Conservation (phyloP, 1,140 invertebrate species). For the Nephotettix cincticeps region DNA sequence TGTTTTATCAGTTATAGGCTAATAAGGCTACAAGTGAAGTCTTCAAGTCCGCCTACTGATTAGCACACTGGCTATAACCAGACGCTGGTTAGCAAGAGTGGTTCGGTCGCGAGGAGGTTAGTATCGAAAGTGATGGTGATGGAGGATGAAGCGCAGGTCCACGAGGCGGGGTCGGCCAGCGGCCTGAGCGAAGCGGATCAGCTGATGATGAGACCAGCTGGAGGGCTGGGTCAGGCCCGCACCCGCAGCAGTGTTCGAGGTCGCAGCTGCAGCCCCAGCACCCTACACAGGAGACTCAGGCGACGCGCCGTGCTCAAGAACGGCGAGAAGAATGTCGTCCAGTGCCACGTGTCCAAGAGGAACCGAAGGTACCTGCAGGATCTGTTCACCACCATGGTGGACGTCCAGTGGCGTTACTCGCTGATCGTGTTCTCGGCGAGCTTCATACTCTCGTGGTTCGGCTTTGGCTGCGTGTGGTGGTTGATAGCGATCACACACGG, state of each 20-base stretch:
- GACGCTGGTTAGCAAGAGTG: too few relatives aligned
- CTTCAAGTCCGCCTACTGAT: too few relatives aligned
- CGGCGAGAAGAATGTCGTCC: conserved; percentile 91
- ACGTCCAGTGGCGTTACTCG: conserved; percentile 97
- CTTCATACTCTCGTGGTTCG: conserved; percentile 89
- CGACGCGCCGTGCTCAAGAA: conserved; percentile 89
- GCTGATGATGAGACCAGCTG: too few relatives aligned
- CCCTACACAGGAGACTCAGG: conserved; percentile 57
- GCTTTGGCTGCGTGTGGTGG: conserved; percentile 93
- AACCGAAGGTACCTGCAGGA: conserved; percentile 79
- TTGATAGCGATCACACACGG: conserved; percentile 89
- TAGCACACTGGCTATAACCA: too few relatives aligned
- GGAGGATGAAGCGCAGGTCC: too few relatives aligned
- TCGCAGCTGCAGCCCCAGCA: background rate
- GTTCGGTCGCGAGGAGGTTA: too few relatives aligned
- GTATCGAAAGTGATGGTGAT: too few relatives aligned
- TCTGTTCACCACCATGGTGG: conserved; percentile 83
- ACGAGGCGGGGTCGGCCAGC: too few relatives aligned
- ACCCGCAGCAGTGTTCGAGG: background rate
- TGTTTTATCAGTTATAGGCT: too few relatives aligned
- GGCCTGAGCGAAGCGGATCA: too few relatives aligned
- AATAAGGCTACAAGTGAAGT: too few relatives aligned
- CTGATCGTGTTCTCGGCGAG: conserved; percentile 88
- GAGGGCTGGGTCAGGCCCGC: too few relatives aligned
- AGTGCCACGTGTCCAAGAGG: conserved; percentile 79